phyloP scores from a whole-genome alignment of 1,140 invertebrate species.

The Zaprionus ornatus region DNA sequence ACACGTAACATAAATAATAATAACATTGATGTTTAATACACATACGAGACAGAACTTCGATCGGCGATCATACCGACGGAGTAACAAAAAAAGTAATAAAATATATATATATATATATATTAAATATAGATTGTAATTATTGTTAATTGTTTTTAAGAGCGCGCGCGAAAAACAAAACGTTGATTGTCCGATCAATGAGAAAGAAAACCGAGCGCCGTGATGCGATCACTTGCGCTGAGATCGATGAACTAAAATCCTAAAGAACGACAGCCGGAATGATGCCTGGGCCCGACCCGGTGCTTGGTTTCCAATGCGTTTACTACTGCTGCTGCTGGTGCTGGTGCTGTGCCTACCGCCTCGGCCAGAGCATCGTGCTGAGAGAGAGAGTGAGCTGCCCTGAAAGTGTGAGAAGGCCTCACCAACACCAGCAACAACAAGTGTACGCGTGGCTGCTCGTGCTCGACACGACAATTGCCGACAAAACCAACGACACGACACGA shows the following conservation, averaged over 20 bases:
- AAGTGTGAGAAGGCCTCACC: conserved; percentile 25
- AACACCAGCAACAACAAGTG: conserved; percentile 66
- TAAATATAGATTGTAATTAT: conserved; percentile 12
- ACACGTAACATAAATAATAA: neutral
- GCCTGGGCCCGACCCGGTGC: conserved; percentile 36
- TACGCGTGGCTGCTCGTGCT: conserved; percentile 66
- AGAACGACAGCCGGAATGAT: conserved; percentile 64
- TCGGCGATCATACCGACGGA: conserved; percentile 4
- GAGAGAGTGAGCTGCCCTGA: conserved; percentile 8
- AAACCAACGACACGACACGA: neutral
- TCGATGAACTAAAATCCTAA: conserved; percentile 77
- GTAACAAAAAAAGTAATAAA: conserved; percentile 10
- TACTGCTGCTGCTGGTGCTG: neutral
- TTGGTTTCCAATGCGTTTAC: conserved; percentile 27
- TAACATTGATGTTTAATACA: conserved; percentile 25
- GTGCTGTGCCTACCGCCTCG: conserved; percentile 17
- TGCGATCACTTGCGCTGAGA: conserved; percentile 78
- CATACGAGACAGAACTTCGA: conserved; percentile 16
- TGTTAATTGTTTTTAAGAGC: conserved; percentile 25
- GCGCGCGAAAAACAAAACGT: conserved; percentile 14
- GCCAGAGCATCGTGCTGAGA: conserved; percentile 18
- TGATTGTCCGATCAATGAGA: conserved; percentile 2
- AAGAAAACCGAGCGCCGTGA: conserved; percentile 34
- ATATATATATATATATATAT: neutral
- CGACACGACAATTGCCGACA: conserved; percentile 28